Percentiles rank a stretch among this genome's conserved stretches.
These are phyloP conservation scores for Elanus axillaris DNA, from an alignment of 2,113 vertebrate species.

Conservation along the genomic window DNA sequence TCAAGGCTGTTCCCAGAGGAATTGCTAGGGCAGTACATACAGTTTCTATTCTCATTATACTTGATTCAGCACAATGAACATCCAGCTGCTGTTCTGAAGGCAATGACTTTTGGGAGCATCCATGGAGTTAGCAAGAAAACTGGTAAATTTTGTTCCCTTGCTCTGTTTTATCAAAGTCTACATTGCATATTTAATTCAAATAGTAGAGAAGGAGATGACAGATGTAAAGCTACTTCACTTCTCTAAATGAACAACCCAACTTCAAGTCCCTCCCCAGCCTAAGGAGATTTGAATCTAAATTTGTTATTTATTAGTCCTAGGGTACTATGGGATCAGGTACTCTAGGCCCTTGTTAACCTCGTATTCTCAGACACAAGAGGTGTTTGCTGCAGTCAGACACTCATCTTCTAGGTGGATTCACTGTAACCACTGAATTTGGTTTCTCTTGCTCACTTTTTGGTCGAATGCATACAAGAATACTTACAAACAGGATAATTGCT, in stretches of 20 bases:
- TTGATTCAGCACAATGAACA: conserved; percentile 29
- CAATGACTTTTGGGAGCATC: not conserved
- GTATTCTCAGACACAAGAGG: no score
- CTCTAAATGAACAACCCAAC: no score
- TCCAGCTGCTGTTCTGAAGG: conserved; percentile 11
- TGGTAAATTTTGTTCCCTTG: not conserved
- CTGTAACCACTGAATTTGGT: not conserved
- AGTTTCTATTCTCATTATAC: not conserved
- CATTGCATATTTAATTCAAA: not conserved
- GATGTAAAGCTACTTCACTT: not conserved
- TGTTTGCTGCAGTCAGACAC: no score
- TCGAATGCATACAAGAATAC: not conserved
- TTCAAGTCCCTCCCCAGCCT: no score
- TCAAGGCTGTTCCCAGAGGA: not conserved
- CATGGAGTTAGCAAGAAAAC: not conserved
- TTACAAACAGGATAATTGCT: not conserved
- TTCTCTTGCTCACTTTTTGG: not conserved
- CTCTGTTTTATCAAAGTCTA: not conserved
- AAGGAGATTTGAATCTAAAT: no score
- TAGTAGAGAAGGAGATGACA: not conserved
- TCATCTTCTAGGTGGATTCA: no score
- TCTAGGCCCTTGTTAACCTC: no score
- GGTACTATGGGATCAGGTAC: no score
- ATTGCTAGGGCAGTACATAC: not conserved
- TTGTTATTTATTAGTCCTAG: no score